Conservation (phyloP, 2,888 invertebrate genomes). For the Chloroclysta siterata region DNA sequence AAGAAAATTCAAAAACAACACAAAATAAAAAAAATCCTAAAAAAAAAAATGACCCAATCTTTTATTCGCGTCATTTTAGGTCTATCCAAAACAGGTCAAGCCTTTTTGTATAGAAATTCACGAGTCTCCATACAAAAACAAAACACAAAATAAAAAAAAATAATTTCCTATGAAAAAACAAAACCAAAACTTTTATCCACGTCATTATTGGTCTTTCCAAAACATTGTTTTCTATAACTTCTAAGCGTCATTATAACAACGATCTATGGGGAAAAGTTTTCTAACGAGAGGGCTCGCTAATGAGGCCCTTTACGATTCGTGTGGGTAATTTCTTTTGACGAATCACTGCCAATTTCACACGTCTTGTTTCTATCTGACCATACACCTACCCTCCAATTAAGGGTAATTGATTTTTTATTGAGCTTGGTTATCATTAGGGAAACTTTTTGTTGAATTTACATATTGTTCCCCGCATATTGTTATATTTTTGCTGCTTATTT, state of each 20-base stretch:
- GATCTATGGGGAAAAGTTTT: constrained; percentile 10
- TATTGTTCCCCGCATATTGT: no score
- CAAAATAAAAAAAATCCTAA: no score
- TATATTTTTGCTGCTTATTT: no score
- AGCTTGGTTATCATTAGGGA: not conserved
- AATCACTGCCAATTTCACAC: constrained; percentile 12
- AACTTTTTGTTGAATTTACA: no score
- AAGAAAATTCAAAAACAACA: no score
- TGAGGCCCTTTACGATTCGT: constrained; percentile 11
- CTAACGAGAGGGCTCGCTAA: constrained; percentile 13
- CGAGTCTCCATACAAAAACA: no score
- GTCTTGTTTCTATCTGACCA: not conserved
- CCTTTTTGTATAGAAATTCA: no score
- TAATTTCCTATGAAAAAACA: not conserved
- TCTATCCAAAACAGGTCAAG: no score
- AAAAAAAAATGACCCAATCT: no score
- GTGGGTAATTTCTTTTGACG: constrained; percentile 15
- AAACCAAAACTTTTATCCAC: not conserved
- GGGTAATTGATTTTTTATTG: not conserved
- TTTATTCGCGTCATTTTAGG: no score
- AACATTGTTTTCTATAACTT: constrained; percentile 17
- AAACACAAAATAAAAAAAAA: not conserved
- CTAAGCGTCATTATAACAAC: constrained; percentile 9
- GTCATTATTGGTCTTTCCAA: not conserved
- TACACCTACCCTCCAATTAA: constrained; percentile 1